These are phyloP conservation scores for Furcifer pardalis DNA, from an alignment of 2,797 vertebrate species.

Conservation along the genomic window DNA sequence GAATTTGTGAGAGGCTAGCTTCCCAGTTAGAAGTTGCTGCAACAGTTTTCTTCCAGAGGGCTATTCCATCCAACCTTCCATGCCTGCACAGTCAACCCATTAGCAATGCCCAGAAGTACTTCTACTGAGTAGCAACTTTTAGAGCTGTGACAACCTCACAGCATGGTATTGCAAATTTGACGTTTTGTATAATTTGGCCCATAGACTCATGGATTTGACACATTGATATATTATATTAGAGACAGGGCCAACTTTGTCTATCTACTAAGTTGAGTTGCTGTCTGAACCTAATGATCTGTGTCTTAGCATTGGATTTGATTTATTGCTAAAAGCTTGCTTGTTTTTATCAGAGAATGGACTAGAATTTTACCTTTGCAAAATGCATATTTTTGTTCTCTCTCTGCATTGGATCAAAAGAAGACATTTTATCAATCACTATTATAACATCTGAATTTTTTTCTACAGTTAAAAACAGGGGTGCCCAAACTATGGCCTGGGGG, in stretches of 20 bases:
- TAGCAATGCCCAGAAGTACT: too few relatives aligned
- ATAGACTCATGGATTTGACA: background rate
- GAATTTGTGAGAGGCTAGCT: too few relatives aligned
- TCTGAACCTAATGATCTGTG: background rate
- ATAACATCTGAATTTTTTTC: background rate
- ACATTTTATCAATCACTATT: constrained; percentile 22
- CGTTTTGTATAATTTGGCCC: too few relatives aligned
- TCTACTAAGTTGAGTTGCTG: background rate
- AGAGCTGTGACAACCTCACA: too few relatives aligned
- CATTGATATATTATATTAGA: background rate
- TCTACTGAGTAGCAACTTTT: too few relatives aligned
- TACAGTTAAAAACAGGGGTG: constrained; percentile 39
- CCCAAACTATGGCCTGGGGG: too few relatives aligned
- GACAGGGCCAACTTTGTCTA: background rate
- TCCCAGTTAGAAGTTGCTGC: too few relatives aligned
- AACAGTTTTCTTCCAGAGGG: too few relatives aligned
- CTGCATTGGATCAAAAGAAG: constrained; percentile 1
- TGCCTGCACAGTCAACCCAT: too few relatives aligned
- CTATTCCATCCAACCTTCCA: too few relatives aligned
- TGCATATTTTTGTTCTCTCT: constrained; percentile 12
- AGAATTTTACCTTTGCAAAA: constrained; percentile 16
- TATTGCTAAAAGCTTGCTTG: background rate
- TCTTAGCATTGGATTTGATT: background rate
- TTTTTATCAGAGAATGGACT: constrained; percentile 2
- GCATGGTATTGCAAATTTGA: too few relatives aligned